Evolutionary conservation across 2,113 vertebrate genomes (phyloP).

Genomic region (Paraplagusia blochii): DNA sequence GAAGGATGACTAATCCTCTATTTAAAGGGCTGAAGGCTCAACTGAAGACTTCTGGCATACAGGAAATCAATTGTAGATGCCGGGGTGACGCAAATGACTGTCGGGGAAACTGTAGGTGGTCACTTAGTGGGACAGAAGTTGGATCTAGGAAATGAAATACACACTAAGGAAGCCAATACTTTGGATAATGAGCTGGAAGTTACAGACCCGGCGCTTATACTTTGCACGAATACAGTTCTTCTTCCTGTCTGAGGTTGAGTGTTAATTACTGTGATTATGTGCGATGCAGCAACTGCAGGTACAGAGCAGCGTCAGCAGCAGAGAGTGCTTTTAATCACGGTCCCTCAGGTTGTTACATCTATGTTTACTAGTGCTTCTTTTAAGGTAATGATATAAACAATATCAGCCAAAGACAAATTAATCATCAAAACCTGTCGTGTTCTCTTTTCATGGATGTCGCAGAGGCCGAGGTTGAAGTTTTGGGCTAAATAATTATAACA

Average conservation of each 20-base stretch:
- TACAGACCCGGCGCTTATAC: not conserved
- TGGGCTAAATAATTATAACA: no score
- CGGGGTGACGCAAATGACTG: slow-evolving; percentile 35
- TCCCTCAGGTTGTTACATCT: not conserved
- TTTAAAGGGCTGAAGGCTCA: slow-evolving; percentile 50
- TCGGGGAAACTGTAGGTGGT: slow-evolving; percentile 35
- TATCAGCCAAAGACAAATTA: not conserved
- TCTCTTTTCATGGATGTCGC: not conserved
- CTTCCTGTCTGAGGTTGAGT: slow-evolving; percentile 9
- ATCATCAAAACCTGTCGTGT: not conserved
- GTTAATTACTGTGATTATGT: slow-evolving; percentile 49
- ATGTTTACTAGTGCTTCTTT: slow-evolving; percentile 13
- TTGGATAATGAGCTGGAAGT: not conserved
- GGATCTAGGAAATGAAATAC: not conserved
- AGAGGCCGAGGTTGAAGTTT: no score
- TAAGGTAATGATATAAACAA: not conserved
- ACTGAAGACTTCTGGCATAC: slow-evolving; percentile 30
- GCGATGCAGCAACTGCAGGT: slow-evolving; percentile 27
- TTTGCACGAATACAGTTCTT: slow-evolving; percentile 14
- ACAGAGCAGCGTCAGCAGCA: slow-evolving; percentile 14
- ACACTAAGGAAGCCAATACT: not conserved
- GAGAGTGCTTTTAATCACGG: slow-evolving; percentile 35
- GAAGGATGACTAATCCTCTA: slow-evolving; percentile 59
- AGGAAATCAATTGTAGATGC: slow-evolving; percentile 37
- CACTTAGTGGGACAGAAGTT: slow-evolving; percentile 18